These are phyloP conservation scores for Drosophila micromelanica DNA, from an alignment of 1,140 invertebrate genomes.

Conservation along the genomic window DNA sequence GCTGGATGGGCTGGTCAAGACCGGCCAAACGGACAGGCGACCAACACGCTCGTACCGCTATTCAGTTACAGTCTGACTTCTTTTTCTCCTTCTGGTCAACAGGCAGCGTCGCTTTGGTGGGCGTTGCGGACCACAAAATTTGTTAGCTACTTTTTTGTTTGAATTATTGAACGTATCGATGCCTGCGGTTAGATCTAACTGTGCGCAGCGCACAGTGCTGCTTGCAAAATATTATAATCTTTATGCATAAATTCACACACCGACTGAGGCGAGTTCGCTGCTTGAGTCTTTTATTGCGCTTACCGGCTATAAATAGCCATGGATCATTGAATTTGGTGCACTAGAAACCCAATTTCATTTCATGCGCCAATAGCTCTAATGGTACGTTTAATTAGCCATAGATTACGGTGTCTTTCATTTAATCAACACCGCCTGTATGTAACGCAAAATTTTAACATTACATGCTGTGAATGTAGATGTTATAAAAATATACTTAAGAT, in stretches of 20 bases:
- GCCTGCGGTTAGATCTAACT: conserved; percentile 70
- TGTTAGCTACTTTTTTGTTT: conserved; percentile 75
- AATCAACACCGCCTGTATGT: conserved; percentile 47
- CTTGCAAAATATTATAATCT: conserved; percentile 76
- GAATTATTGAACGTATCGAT: conserved; percentile 76
- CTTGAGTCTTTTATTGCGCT: conserved; percentile 72
- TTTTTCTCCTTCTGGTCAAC: conserved; percentile 7
- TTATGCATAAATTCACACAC: conserved; percentile 79
- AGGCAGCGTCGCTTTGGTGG: conserved; percentile 46
- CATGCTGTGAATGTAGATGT: conserved; percentile 50
- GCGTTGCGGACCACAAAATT: conserved; percentile 66
- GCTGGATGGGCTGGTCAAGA: conserved; percentile 32
- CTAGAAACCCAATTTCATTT: conserved; percentile 70
- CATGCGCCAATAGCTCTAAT: conserved; percentile 62
- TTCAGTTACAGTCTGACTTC: conserved; percentile 54
- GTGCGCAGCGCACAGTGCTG: conserved; percentile 53
- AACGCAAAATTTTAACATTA: conserved; percentile 7
- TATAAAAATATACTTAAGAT: conserved; percentile 45
- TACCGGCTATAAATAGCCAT: conserved; percentile 68
- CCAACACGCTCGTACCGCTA: conserved; percentile 46
- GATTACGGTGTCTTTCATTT: conserved; percentile 60
- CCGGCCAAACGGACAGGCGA: conserved; percentile 1
- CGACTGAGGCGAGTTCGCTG: conserved; percentile 54
- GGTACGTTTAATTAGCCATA: conserved; percentile 68
- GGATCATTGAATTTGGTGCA: conserved; percentile 73